A percentile compares a stretch with the other conserved stretches of the same genome.
These are phyloP conservation scores for Oncorhynchus keta DNA, from an alignment of 2,113 vertebrate species.

Conservation along the genomic window DNA sequence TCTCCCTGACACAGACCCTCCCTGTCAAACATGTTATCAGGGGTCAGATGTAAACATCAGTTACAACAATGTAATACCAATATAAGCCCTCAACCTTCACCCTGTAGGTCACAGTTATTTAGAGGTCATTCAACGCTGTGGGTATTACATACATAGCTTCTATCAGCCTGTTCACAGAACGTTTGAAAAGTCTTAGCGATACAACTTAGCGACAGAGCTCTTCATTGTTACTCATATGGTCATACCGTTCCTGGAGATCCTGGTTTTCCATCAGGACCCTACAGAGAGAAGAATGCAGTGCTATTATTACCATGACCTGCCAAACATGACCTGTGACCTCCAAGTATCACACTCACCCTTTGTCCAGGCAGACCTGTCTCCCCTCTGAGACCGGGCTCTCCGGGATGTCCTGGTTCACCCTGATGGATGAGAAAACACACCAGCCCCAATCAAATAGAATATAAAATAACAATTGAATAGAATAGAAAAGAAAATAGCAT, in stretches of 20 bases:
- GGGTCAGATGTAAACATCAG: neutral
- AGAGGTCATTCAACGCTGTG: neutral
- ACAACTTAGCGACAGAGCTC: neutral
- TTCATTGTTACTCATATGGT: neutral
- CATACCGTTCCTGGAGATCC: constrained; percentile 71
- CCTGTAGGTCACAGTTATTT: neutral
- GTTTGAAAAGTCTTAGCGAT: neutral
- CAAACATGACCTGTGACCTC: neutral
- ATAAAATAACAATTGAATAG: neutral
- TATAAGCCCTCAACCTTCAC: neutral
- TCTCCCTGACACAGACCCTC: constrained; percentile 48
- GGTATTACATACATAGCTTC: neutral
- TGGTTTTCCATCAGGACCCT: constrained; percentile 78
- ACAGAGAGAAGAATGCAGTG: constrained; percentile 6
- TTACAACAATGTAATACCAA: neutral
- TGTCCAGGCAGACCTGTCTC: constrained; percentile 71
- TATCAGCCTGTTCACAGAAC: neutral
- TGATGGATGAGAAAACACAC: constrained; percentile 20
- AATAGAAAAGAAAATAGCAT: neutral
- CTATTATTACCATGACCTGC: neutral
- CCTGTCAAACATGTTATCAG: constrained; percentile 45
- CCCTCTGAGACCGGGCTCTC: constrained; percentile 67
- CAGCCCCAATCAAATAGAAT: neutral
- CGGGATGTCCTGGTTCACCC: constrained; percentile 67
- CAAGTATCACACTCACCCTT: constrained; percentile 64